Percentiles rank a stretch among this genome's conserved stretches.
These are phyloP conservation scores for Calidris pygmaea DNA, from an alignment of 2,113 vertebrate species.

Conservation along the genomic window DNA sequence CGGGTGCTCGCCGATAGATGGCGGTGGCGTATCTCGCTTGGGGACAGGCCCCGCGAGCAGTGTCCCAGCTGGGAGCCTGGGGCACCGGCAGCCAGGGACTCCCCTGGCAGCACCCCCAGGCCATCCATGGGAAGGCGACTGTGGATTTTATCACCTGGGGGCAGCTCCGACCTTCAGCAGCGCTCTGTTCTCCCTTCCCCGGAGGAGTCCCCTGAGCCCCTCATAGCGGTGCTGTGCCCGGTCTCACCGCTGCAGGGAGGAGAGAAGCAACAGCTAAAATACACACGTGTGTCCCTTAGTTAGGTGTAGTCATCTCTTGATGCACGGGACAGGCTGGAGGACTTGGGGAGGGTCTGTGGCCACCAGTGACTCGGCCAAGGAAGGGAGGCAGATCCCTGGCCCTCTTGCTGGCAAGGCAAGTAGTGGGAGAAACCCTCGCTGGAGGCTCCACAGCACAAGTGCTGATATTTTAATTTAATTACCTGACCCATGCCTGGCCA, in stretches of 20 bases:
- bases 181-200: not conserved
- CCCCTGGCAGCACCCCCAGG: not conserved
- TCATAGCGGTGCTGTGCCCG: rapidly evolving
- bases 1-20: constrained; percentile 36
- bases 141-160: not conserved
- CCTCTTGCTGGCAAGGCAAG: not conserved
- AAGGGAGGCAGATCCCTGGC: not conserved
- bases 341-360: not conserved
- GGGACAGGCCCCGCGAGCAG: not conserved
- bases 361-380: not conserved
- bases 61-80: not conserved
- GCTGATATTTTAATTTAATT: not conserved
- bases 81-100: not conserved
- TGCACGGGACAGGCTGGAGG: not conserved
- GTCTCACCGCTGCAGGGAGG: not conserved
- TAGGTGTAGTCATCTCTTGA: not conserved
- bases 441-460: not conserved
- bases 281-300: not conserved
- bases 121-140: not conserved
- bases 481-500: not conserved
- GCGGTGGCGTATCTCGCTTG: constrained; percentile 41
- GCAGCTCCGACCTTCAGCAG: not conserved
- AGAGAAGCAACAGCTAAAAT: not conserved
- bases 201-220: not conserved
- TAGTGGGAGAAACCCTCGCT: not conserved